Conservation (phyloP, 2,888 invertebrate genomes). For the Nemotelus pantherinus region DNA sequence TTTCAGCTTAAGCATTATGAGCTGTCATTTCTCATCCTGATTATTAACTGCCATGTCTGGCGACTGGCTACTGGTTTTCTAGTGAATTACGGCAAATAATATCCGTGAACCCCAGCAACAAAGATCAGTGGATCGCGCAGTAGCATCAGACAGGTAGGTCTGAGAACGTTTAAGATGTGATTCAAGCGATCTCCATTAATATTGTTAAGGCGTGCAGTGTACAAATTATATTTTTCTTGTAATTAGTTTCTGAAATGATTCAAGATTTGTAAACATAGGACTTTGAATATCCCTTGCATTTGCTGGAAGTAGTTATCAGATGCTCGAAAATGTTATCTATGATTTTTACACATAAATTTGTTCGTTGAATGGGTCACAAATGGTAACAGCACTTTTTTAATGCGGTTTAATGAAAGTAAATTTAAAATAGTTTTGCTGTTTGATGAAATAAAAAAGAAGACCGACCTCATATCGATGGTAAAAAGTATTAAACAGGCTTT, state of each 20-base stretch:
- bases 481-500: no score
- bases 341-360: no score
- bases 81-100: conserved; percentile 51
- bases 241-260: conserved; percentile 35
- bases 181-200: conserved; percentile 43
- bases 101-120: neutral
- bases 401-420: no score
- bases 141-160: conserved; percentile 47
- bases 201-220: conserved; percentile 44
- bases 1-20: conserved; percentile 52
- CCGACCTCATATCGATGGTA: no score
- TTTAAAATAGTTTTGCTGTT: no score
- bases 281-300: no score
- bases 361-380: no score
- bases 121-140: conserved; percentile 41
- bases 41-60: conserved; percentile 49
- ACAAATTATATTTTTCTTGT: conserved; percentile 39
- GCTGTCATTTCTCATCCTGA: conserved; percentile 58
- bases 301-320: no score
- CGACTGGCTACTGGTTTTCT: conserved; percentile 57
- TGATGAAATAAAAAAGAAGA: no score
- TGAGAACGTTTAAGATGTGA: conserved; percentile 18
- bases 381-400: no score
- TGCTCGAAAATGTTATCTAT: no score
- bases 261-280: neutral